Base-by-base conservation (phyloP, 2,888 invertebrate genomes). In the Merodon equestris region DNA sequence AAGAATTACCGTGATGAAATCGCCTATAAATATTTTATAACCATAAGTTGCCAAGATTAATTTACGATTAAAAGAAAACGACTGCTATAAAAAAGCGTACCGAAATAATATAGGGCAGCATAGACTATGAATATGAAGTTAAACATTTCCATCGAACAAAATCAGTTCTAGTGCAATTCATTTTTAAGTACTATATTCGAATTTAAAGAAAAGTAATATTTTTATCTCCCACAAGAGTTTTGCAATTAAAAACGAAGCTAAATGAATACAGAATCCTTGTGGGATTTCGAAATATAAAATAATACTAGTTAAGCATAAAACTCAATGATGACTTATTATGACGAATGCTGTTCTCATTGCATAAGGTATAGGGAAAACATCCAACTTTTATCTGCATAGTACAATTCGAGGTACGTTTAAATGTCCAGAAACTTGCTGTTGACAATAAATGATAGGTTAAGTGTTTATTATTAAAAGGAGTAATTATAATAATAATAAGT, bases 1-100 rank as follows among this genome's bases (percentile, higher is more conserved):
- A 74, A 79, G 68, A 73, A 79, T 79, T 74, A 68, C 74, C 79
- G 79, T 79, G 79, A 79, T 79, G 79, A 68, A 58, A 67, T 61
- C 48, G 56, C 56, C 47, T 57, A 61, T 74, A 42, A 61, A 61
- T 44, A 74, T 50, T 51, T n/a, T 14, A 38, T 54, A 48, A 42
- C 17, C 50, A 45, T 61, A 61, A 73, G 57, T 67, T 79, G 54
- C 64, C 73, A 58, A 64, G 58, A 73, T 68, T 58, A 64, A 10
- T 44, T 45, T 57, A 58, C n/a, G 19, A 54, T 61, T 14, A 45
- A 9, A 45, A 67, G 53, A 9, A 45, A 68, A 63, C 38, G 60
- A 77, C 67, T 72, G 61, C 57, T 67, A n/a, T 56, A 71, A 44
- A 10, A 66, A 38, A 77, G 72, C 72, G 68, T 64, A 73, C 58